Base-by-base conservation (phyloP, 2,797 vertebrate species). In the Xenopus petersii region DNA sequence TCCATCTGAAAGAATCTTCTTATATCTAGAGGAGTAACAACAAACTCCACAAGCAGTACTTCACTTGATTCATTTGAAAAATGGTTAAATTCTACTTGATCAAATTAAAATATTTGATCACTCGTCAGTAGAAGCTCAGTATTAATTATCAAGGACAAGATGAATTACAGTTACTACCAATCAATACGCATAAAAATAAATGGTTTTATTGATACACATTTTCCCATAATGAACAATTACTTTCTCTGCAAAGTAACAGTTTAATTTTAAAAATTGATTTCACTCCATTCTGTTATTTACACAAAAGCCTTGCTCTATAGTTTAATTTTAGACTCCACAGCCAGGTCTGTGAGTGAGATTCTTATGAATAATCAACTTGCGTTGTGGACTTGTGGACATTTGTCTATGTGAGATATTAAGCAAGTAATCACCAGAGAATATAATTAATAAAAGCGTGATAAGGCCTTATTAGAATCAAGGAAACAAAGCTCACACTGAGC, bases 121-220 rank as follows among this genome's bases (percentile, higher is more conserved):
- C 15, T 51, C 8, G 6, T 6, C 36, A 1, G 36, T 42, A 42
- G 36, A 42, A 9, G 36, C 36, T 42, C 36, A 42, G 36, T 42
- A 42, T 42, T 42, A 36, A 36, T 42, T 42, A 42, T 42, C 36
- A 9, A 42, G 36, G 36, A 42, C 36, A 42, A 42, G 36, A 42
- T 56, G 15, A 56, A 56, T 56, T 16, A 56, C 54, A 56, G 16
- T 17, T n/a, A 1, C 7, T 54, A 56, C 5, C 64, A 76, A 70
- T 17, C 71, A 56, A 67, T 1, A 74, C 70, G 58, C 64, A 81
- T 59, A 60, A 76, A 81, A 78, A 17, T 56, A 56, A 77, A 75
- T 74, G 10, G 36, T 67, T 75, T 66, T 16, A 56, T 17, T 56
- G 54, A 56, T 56, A 56, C 54, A 56, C 54, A 5, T 12, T 56